Conservation (phyloP, 2,888 invertebrate genomes). For the Phengaris arion region DNA sequence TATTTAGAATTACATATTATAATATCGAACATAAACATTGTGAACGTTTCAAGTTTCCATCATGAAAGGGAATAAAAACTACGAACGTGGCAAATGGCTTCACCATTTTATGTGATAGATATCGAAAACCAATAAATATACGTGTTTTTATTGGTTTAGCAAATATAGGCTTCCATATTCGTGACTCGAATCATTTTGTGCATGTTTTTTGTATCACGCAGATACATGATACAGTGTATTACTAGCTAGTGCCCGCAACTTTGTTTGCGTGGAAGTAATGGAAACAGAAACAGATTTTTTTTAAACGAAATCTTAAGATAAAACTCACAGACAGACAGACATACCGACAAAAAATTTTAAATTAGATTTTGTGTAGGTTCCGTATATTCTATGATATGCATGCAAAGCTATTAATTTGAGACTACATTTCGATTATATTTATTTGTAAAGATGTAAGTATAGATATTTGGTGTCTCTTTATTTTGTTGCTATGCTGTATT, state of each 20-base stretch:
- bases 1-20: not conserved
- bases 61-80: constrained; percentile 19
- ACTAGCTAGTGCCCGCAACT: too few relatives aligned
- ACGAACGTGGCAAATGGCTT: constrained; percentile 22
- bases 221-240: not conserved
- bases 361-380: too few relatives aligned
- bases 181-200: constrained; percentile 8
- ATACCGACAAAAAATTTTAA: too few relatives aligned
- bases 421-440: too few relatives aligned
- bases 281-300: too few relatives aligned
- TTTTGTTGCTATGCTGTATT: not conserved
- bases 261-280: too few relatives aligned
- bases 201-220: constrained; percentile 1
- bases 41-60: constrained; percentile 9
- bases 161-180: constrained; percentile 21
- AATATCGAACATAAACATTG: constrained; percentile 18
- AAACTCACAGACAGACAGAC: too few relatives aligned
- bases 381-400: too few relatives aligned
- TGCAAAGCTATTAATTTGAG: too few relatives aligned
- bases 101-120: constrained; percentile 25
- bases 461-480: not conserved
- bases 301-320: too few relatives aligned
- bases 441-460: too few relatives aligned
- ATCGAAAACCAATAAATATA: constrained; percentile 28
- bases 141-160: constrained; percentile 13